phyloP scores from a whole-genome alignment of 2,797 vertebrate genomes.

The Poeciliopsis paucimaculata region DNA sequence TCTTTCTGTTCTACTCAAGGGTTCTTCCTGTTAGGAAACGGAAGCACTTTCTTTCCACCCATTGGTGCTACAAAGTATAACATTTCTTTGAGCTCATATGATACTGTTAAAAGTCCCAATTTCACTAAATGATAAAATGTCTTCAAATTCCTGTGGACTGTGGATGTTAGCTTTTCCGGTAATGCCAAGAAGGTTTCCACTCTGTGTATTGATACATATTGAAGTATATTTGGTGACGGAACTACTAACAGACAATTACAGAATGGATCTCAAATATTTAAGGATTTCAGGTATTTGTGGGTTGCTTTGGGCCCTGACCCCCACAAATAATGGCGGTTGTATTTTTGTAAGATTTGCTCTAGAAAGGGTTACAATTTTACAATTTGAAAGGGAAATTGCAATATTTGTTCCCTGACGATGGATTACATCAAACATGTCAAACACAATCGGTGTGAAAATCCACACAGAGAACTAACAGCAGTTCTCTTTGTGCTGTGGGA shows the following conservation, averaged over 20 bases:
- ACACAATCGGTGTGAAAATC: constrained; percentile 51
- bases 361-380: constrained; percentile 24
- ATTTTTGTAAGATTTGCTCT: background rate
- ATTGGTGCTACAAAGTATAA: background rate
- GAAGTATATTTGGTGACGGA: background rate
- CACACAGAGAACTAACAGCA: constrained; percentile 44
- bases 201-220: background rate
- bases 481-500: constrained; percentile 26
- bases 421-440: constrained; percentile 58
- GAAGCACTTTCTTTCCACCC: background rate
- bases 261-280: no score
- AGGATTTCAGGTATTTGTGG: background rate
- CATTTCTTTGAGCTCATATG: background rate
- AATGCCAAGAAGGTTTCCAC: background rate
- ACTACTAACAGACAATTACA: background rate
- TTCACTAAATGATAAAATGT: background rate
- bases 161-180: background rate
- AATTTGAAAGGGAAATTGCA: constrained; percentile 6
- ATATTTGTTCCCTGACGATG: constrained; percentile 53
- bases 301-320: background rate
- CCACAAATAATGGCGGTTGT: background rate
- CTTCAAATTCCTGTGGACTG: background rate
- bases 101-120: background rate
- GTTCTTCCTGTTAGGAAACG: background rate
- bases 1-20: background rate